Evolutionary conservation across 2,888 invertebrate genomes (phyloP).

Genomic region (Hipparchia sbordonii): DNA sequence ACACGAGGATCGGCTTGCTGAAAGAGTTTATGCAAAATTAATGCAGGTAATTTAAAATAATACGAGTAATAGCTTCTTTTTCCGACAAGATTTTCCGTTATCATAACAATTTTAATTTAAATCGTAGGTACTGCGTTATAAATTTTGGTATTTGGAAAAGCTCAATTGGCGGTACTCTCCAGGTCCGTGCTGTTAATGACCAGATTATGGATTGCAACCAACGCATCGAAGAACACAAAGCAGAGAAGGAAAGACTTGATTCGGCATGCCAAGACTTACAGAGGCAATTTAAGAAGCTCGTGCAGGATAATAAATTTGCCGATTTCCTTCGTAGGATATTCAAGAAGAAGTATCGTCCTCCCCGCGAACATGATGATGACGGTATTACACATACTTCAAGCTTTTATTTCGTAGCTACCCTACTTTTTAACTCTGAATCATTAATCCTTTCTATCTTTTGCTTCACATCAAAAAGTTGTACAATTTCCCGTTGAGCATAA

Average conservation of each 20-base stretch:
- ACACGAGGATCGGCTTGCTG: conserved; percentile 85
- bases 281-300: conserved; percentile 81
- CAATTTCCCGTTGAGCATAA: too few species aligned
- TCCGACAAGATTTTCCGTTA: too few species aligned
- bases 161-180: not conserved
- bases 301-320: conserved; percentile 88
- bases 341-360: conserved; percentile 90
- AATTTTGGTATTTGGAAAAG: too few species aligned
- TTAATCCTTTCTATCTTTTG: too few species aligned
- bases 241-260: conserved; percentile 59
- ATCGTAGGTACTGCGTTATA: too few species aligned
- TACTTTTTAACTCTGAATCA: not conserved
- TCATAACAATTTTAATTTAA: too few species aligned
- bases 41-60: conserved; percentile 60
- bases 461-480: too few species aligned
- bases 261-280: conserved; percentile 65
- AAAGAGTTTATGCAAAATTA: conserved; percentile 81
- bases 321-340: conserved; percentile 91
- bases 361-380: conserved; percentile 81
- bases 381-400: conserved; percentile 49
- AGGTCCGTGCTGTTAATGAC: conserved; percentile 80
- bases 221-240: conserved; percentile 76
- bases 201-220: conserved; percentile 74
- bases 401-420: not conserved
- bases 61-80: not conserved